Base-by-base conservation (phyloP, 2,113 vertebrate species). In the Brevimyrus niger region DNA sequence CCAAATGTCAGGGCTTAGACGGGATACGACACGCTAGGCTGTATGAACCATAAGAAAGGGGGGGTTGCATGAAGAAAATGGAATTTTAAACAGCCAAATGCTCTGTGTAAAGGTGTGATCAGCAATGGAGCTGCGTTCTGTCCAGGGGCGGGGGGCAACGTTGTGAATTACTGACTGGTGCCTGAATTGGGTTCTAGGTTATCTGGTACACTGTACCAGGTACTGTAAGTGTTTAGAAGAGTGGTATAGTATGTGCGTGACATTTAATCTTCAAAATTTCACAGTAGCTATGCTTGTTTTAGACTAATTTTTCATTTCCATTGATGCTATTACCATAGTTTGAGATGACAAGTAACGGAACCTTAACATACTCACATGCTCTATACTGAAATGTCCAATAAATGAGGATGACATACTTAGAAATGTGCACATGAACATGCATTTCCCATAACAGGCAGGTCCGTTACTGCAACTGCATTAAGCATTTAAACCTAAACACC, bases 21-120 rank as follows among this genome's bases (percentile, higher is more conserved):
- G 86, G 51, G 27, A 80, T 65, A 90, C 50, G 87, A 88, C 89
- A 88, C 73, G 65, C 51, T 89, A 84, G 76, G 76, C 38, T 82
- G 38, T 6, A 44, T 31, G 38, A 44, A 82, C 21, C 44, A 17
- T 76, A 19, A 76, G 35, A 76, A 38, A 19, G 1, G 35, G 11
- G 69, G 4, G 1, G 35, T 80, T 6, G 5, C 35, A 15, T 69
- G n/a, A 69, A 69, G 2, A 80, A 35, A 38, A 80, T 80, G 4
- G n/a, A 65, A 27, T 65, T 76, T 38, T 38, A 80, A 69, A 13
- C n/a, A 69, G 1, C 9, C 27, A 42, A 80, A 38, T 2, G 13
- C 0, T 35, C 17, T 42, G 11, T 80, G 35, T 42, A 69, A 69
- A 69, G 61, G 61, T 31, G n/a, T 69, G 61, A 69, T 69, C 61